phyloP scores from a whole-genome alignment of 2,113 vertebrate species.

The Elaphurus davidianus region DNA sequence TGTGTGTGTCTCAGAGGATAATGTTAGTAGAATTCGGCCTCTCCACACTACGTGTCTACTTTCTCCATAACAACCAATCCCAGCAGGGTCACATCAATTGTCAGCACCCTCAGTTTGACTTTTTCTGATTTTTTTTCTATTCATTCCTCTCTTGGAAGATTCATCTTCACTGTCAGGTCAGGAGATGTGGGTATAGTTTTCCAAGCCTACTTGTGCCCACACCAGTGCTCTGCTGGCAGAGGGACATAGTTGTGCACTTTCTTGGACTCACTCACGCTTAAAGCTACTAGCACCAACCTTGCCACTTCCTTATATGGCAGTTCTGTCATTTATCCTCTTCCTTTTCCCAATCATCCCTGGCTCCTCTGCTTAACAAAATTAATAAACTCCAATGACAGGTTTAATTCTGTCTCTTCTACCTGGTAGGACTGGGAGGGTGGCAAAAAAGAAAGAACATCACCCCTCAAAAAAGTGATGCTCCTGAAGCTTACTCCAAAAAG shows the following conservation, averaged over 20 bases:
- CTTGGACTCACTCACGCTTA: neutral
- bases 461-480: neutral
- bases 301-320: neutral
- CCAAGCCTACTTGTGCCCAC: too few relatives aligned
- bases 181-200: neutral
- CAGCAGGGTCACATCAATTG: too few relatives aligned
- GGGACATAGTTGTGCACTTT: neutral
- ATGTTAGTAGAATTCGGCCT: neutral
- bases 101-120: neutral
- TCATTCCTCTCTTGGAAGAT: neutral
- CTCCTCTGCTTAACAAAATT: neutral
- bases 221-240: neutral
- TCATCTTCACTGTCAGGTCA: neutral
- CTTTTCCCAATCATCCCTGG: neutral
- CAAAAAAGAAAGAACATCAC: neutral
- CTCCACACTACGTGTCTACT: neutral
- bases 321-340: neutral
- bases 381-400: neutral
- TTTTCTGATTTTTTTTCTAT: neutral
- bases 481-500: neutral
- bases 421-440: neutral
- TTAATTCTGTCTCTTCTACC: neutral
- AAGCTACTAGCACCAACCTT: neutral
- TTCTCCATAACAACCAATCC: neutral
- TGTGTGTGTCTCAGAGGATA: neutral